Evolutionary conservation across 2,888 invertebrate genomes (phyloP).

Genomic region (Thereva unica): DNA sequence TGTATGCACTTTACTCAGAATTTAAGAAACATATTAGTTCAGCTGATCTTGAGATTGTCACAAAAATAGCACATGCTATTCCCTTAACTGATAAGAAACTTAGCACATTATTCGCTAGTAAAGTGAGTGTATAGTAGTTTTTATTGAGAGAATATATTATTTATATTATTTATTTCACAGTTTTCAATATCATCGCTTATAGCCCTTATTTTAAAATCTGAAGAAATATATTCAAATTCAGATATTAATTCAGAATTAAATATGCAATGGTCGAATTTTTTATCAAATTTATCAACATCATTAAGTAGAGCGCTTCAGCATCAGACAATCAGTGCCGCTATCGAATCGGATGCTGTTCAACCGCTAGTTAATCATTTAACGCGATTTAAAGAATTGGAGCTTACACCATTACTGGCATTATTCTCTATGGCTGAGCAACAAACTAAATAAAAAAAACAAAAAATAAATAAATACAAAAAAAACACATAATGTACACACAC

Average conservation of each 20-base stretch:
- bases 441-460: constrained; percentile 24
- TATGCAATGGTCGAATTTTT: constrained; percentile 53
- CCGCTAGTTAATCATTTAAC: constrained; percentile 56
- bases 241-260: constrained; percentile 46
- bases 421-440: constrained; percentile 46
- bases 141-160: not conserved
- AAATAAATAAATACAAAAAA: constrained; percentile 10
- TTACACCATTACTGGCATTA: constrained; percentile 55
- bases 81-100: constrained; percentile 54
- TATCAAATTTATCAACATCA: constrained; percentile 53
- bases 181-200: constrained; percentile 57
- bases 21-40: constrained; percentile 53
- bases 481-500: constrained; percentile 1
- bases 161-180: constrained; percentile 44
- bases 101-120: constrained; percentile 55
- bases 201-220: constrained; percentile 53
- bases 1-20: constrained; percentile 55
- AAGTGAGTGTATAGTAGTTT: constrained; percentile 48
- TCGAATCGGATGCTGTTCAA: constrained; percentile 56
- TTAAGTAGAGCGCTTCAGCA: constrained; percentile 55
- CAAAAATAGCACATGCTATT: constrained; percentile 52
- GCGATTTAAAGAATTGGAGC: constrained; percentile 55
- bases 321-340: constrained; percentile 56
- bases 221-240: constrained; percentile 50
- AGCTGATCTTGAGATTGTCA: constrained; percentile 53